Base-by-base conservation (phyloP, 64 coral and sea anemone genomes). In the Trachythela sp. region DNA sequence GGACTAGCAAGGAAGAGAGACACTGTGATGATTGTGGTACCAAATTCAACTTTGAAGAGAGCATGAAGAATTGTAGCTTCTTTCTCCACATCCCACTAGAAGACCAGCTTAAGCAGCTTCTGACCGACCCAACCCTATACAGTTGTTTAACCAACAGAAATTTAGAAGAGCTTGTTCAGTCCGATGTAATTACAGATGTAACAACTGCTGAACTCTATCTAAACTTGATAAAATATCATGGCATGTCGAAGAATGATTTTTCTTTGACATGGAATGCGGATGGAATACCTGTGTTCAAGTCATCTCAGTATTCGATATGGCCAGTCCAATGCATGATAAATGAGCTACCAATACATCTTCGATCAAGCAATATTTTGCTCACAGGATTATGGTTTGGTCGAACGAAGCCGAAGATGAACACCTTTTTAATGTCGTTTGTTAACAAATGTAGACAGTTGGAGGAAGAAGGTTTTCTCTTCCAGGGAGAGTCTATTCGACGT, bases 281-380 rank as follows among this genome's bases (percentile, higher is more conserved):
- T 80, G 75, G 75, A 11, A 80, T 80, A 80, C 75, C 75, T 35
- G 75, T 80, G 9, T 80, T 80, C 20, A 80, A 80, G 33, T 80
- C 75, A 39, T 80, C 75, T 9, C 31, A 80, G 75, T 80, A 80
- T 18, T 80, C 75, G 0, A 80, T 80, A 14, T 80, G 75, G 75
- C 75, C 75, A 80, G 20, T 80, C 15, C 75, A 80, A 39, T 80
- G 75, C 20, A 80, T 80, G 75, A 39, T 80, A 9, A 80, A 80
- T 36, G 75, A 80, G 75, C 75, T 80, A 10, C 75, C 75, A 10
- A 8, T 9, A 39, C 75, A 80, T 18, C 75, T 80, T 80, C 75
- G 75, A 36, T 35, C 75, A 36, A 80, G 35, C 0, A 80, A 80
- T 22, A 80, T 80, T 35, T 18, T 80, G 14, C 75, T 80, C 33